Evolutionary conservation across 53 echinoderm and acorn worm genomes (phyloP).

Genomic region (Zoroaster sp.): DNA sequence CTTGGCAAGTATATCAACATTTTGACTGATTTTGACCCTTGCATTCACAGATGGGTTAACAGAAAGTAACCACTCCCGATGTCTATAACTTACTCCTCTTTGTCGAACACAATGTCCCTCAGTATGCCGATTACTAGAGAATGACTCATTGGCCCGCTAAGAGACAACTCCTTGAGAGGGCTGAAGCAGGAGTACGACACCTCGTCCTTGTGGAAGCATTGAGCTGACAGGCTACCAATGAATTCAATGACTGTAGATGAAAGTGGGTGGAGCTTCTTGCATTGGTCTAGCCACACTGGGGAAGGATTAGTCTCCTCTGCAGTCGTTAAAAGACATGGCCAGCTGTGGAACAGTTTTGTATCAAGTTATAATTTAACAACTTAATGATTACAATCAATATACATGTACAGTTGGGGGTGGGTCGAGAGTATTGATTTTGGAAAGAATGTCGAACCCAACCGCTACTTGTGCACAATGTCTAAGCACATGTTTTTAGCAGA

Average conservation of each 20-base stretch:
- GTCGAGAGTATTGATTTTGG: too few relatives aligned
- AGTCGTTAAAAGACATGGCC: background rate
- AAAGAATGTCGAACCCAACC: too few relatives aligned
- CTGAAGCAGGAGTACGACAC: conserved; percentile 54
- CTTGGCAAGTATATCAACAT: too few relatives aligned
- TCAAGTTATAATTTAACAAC: too few relatives aligned
- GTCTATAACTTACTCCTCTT: conserved; percentile 32
- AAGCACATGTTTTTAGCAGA: too few relatives aligned
- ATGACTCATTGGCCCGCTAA: background rate
- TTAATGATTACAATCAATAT: too few relatives aligned
- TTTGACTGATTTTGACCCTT: too few relatives aligned
- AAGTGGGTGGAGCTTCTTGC: conserved; percentile 2
- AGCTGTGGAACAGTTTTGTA: too few relatives aligned
- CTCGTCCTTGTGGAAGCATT: conserved; percentile 42
- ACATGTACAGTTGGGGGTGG: too few relatives aligned
- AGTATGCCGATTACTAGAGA: conserved; percentile 4
- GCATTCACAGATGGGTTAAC: too few relatives aligned
- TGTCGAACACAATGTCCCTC: conserved; percentile 9
- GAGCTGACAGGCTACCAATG: background rate
- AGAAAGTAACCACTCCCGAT: too few relatives aligned
- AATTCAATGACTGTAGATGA: background rate
- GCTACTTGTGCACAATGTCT: too few relatives aligned
- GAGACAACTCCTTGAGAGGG: conserved; percentile 28
- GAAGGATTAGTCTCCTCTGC: background rate
- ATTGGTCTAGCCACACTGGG: conserved; percentile 33